A percentile compares a stretch with the other conserved stretches of the same genome.
Evolutionary conservation across 2,797 vertebrate genomes (phyloP).

Genomic region (Danio albolineatus): DNA sequence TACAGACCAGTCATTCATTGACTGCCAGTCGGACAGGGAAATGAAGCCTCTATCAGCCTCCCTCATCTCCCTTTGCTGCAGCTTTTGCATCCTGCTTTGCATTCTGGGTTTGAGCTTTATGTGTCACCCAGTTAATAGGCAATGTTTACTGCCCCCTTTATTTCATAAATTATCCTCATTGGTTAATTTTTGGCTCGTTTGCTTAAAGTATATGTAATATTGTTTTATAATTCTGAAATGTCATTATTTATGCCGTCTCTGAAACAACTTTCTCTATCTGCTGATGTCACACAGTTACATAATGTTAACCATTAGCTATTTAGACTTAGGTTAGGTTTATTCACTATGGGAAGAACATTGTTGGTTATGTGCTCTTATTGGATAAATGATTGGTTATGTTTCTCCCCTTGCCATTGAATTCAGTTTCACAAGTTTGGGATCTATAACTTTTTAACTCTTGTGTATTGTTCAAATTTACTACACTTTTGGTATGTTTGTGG

Average conservation of each 20-base stretch:
- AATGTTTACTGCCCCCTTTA: not conserved
- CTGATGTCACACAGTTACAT: not conserved
- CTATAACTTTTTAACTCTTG: too few relatives aligned
- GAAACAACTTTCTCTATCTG: not conserved
- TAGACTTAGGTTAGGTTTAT: not conserved
- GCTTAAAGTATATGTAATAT: not conserved
- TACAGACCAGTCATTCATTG: conserved; percentile 68
- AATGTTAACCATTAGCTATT: not conserved
- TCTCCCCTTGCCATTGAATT: not conserved
- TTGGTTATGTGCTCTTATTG: not conserved
- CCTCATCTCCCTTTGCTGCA: conserved; percentile 62
- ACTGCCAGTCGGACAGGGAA: conserved; percentile 67
- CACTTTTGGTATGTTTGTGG: too few relatives aligned
- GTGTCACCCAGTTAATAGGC: conserved; percentile 2
- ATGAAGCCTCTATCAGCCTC: conserved; percentile 65
- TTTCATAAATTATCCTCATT: not conserved
- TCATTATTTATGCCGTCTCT: not conserved
- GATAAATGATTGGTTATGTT: not conserved
- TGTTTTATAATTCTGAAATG: not conserved
- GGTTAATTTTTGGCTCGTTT: not conserved
- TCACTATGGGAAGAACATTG: not conserved
- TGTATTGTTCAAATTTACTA: too few relatives aligned
- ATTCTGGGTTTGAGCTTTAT: conserved; percentile 63
- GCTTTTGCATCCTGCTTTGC: conserved; percentile 83
- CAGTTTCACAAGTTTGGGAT: too few relatives aligned